Percentiles rank a stretch among this genome's conserved stretches.
Conservation (phyloP, 2,797 vertebrate genomes). For the Platalea minor region DNA sequence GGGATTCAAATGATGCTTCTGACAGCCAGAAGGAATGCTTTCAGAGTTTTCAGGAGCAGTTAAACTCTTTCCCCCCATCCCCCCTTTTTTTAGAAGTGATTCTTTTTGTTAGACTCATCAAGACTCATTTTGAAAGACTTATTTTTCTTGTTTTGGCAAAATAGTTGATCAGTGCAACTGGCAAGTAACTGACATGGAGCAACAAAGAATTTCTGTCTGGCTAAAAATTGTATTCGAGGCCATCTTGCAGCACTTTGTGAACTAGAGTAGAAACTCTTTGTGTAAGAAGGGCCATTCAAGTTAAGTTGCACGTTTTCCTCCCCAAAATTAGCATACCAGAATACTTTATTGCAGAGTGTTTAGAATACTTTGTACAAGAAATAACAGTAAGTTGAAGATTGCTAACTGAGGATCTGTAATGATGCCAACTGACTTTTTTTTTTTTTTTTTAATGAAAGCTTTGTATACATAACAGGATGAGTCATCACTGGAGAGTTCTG, state of each 20-base stretch:
- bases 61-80: background rate
- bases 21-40: background rate
- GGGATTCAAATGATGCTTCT: background rate
- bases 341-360: conserved; percentile 13
- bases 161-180: background rate
- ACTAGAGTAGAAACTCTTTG: conserved; percentile 5
- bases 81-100: background rate
- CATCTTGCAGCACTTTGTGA: conserved; percentile 45
- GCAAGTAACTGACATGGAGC: conserved; percentile 1
- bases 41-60: background rate
- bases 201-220: conserved; percentile 55
- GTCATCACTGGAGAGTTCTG: conserved; percentile 51
- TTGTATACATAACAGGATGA: conserved; percentile 62
- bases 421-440: conserved; percentile 41
- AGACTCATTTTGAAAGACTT: conserved; percentile 30
- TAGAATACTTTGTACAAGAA: conserved; percentile 43
- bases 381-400: conserved; percentile 43
- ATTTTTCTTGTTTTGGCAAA: conserved; percentile 51
- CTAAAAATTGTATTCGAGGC: background rate
- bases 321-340: conserved; percentile 39
- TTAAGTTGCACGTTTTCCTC: conserved; percentile 23
- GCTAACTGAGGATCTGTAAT: conserved; percentile 45
- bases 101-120: background rate
- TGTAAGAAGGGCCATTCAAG: conserved; percentile 41
- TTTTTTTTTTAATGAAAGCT: conserved; percentile 46